These are phyloP conservation scores for Penaeus japonicus DNA, from an alignment of 1,140 invertebrate species.

Conservation along the genomic window DNA sequence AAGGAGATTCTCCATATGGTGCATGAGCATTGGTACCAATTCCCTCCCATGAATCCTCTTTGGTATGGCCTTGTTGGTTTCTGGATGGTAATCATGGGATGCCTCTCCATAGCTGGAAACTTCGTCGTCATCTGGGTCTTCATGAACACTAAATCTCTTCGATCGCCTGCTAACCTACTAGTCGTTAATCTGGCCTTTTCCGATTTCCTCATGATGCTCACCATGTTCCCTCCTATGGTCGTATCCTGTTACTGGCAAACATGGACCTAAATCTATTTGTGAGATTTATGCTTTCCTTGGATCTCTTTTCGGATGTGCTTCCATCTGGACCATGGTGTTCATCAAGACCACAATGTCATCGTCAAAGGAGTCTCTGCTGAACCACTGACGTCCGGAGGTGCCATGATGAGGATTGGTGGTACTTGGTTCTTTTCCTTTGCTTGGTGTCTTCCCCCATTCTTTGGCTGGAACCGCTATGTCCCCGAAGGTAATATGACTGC, in stretches of 20 bases:
- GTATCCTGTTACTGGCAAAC: constrained; percentile 72
- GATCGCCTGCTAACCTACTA: constrained; percentile 83
- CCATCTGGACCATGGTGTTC: constrained; percentile 60
- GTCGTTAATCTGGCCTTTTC: constrained; percentile 86
- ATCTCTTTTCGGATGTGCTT: constrained; percentile 60
- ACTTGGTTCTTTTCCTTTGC: no score
- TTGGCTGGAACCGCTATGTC: no score
- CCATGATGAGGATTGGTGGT: no score
- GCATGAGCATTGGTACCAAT: constrained; percentile 69
- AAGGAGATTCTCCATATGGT: constrained; percentile 49
- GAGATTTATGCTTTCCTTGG: constrained; percentile 83
- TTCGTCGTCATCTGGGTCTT: constrained; percentile 88
- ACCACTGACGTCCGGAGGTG: no score
- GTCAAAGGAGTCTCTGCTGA: no score
- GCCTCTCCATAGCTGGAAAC: constrained; percentile 78
- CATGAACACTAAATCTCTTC: constrained; percentile 76
- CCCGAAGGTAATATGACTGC: no score
- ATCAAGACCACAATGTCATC: constrained; percentile 53
- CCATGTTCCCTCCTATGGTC: constrained; percentile 78
- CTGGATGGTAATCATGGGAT: constrained; percentile 69
- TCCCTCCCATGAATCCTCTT: constrained; percentile 78
- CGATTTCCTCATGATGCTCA: constrained; percentile 78
- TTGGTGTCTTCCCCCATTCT: no score
- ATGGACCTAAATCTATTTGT: constrained; percentile 79
- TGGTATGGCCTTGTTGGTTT: constrained; percentile 66